Evolutionary conservation across 2,113 vertebrate genomes (phyloP), one percentile per base, ranked within the genome.

Genomic region (Leptobrachium ailaonicum): DNA sequence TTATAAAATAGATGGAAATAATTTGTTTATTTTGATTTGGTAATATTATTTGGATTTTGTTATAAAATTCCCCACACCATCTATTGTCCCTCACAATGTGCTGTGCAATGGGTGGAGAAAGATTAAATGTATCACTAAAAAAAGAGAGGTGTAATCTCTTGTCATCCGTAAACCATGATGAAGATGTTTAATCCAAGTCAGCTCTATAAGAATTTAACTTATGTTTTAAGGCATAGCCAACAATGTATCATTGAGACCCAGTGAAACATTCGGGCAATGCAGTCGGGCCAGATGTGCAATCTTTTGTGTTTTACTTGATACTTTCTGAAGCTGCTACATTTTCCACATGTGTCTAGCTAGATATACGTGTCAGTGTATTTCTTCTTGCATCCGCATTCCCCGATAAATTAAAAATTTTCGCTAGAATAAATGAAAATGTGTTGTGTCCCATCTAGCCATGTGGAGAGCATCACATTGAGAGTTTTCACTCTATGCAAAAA

Each of bases 401-500:
- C 47, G 8, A 50, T 50, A 50, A 50, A 50, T 50, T 4, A 50
- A 32, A 50, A 50, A 56, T 13, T 76, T 71, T 10, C 63, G 14
- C 9, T 53, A 2, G 10, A 45, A 50, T 40, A 73, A 73, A 47
- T 47, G 12, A 50, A 70, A 70, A 50, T 50, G 11, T 68, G n/a
- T 45, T 60, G 41, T 44, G 10, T 54, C 20, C 70, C 45, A 40
- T 32, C 10, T 11, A 54, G 70, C 66, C 71, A 68, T 68, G 41
- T 80, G 78, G 71, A 66, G 41, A 60, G 50, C 42, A 80, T 74
- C 71, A 80, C 20, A 56, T 44, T 63, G 67, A 7, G 63, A 40
- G 73, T 67, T 68, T 63, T 56, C 50, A 41, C 13, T n/a, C 43
- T 67, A 76, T 43, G 44, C 32, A 76, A 50, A 7, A 66, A 64